A percentile compares a stretch with the other conserved stretches of the same genome.
These are phyloP conservation scores for Cabera pusaria DNA, from an alignment of 2,888 invertebrate species.

Conservation along the genomic window DNA sequence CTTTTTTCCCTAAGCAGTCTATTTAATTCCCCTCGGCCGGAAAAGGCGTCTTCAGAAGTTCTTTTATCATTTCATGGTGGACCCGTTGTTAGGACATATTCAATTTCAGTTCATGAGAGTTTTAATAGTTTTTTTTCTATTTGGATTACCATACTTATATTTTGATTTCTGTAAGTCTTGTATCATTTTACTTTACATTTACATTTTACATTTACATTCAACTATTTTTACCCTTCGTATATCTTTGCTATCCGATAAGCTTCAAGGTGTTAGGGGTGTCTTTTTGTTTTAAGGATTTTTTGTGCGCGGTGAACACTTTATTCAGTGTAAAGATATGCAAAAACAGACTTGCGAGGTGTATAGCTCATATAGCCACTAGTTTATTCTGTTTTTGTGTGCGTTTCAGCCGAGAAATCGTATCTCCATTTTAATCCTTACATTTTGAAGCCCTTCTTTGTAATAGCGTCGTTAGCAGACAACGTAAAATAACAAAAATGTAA, in stretches of 20 bases:
- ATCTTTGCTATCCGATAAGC: too few relatives aligned
- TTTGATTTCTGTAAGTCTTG: slow-evolving; percentile 1
- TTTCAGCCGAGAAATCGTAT: slow-evolving; percentile 3
- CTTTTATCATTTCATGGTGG: slow-evolving; percentile 29
- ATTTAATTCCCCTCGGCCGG: slow-evolving; percentile 36
- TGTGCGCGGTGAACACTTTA: too few relatives aligned
- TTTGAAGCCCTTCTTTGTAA: slow-evolving; percentile 2
- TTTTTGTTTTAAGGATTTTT: too few relatives aligned
- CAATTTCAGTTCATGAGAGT: slow-evolving; percentile 19
- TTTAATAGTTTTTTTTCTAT: slow-evolving; percentile 14
- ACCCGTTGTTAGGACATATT: slow-evolving; percentile 24
- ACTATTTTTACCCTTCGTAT: too few relatives aligned
- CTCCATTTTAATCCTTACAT: slow-evolving; percentile 6
- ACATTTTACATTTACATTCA: too few relatives aligned
- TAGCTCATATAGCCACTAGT: too few relatives aligned
- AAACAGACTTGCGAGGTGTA: too few relatives aligned
- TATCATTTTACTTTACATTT: too few relatives aligned
- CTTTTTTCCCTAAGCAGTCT: slow-evolving; percentile 38
- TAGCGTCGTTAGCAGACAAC: slow-evolving; percentile 7
- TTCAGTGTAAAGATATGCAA: too few relatives aligned
- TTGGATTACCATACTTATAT: slow-evolving; percentile 4
- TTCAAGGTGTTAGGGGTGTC: too few relatives aligned
- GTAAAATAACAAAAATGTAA: slow-evolving; percentile 10
- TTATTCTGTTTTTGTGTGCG: background rate
- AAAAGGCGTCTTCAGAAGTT: slow-evolving; percentile 28